Conservation (phyloP, 2,113 vertebrate genomes). For the Turnix velox region DNA sequence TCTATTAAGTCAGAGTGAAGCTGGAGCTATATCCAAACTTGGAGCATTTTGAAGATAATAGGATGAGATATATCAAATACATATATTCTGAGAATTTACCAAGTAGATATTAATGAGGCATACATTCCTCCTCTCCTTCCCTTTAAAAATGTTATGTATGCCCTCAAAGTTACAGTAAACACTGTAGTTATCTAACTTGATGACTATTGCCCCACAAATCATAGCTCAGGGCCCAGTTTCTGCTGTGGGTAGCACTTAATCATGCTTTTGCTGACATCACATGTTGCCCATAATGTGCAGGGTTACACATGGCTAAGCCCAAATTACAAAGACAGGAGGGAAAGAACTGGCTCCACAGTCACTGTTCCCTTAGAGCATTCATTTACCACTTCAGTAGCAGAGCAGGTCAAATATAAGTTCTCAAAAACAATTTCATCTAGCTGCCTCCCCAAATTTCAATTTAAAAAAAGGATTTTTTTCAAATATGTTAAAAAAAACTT, state of each 20-base stretch:
- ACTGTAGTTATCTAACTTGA: not conserved
- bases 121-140: not conserved
- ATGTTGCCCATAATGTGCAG: not conserved
- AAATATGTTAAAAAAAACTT: too few species aligned
- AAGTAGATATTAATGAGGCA: not conserved
- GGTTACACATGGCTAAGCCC: not conserved
- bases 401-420: not conserved
- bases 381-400: conserved; percentile 38
- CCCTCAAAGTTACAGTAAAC: not conserved
- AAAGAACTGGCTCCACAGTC: conserved; percentile 13
- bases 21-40: not conserved
- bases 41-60: not conserved
- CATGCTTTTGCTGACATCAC: conserved; percentile 43
- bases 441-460: not conserved
- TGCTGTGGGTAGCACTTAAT: not conserved
- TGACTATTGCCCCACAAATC: not conserved
- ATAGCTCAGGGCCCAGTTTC: not conserved
- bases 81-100: not conserved
- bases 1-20: not conserved
- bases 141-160: not conserved
- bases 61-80: not conserved
- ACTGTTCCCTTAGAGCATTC: conserved; percentile 3
- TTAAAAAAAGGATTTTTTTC: too few species aligned
- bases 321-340: conserved; percentile 43
- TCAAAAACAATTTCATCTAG: not conserved